Evolutionary conservation across 2,797 vertebrate genomes (phyloP).

Genomic region (Decapterus maruadsi): DNA sequence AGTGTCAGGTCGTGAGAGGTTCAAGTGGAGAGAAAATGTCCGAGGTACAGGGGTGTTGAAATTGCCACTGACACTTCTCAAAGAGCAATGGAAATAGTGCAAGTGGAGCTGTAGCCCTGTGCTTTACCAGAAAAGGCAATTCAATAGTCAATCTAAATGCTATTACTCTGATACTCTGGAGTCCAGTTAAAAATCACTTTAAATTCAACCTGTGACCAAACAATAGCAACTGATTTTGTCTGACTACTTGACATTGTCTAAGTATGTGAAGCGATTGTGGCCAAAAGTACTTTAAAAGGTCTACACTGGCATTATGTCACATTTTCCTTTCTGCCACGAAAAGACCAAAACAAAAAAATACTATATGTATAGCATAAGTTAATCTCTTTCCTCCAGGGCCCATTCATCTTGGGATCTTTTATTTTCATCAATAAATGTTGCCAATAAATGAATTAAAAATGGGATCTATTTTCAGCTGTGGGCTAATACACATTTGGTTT

Average conservation of each 20-base stretch:
- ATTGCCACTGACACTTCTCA: constrained; percentile 37
- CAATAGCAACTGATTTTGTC: background rate
- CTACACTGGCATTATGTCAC: background rate
- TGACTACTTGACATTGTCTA: background rate
- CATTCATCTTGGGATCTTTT: background rate
- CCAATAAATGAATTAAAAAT: constrained; percentile 8
- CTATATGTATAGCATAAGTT: background rate
- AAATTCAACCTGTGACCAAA: background rate
- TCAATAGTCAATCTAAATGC: background rate
- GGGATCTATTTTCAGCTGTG: constrained; percentile 49
- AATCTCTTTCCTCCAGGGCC: background rate
- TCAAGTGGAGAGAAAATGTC: constrained; percentile 49
- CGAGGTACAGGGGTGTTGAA: constrained; percentile 17
- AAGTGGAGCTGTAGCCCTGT: constrained; percentile 22
- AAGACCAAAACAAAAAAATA: background rate
- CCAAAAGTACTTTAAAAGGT: background rate
- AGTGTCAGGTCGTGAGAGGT: constrained; percentile 43
- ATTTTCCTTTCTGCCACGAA: background rate
- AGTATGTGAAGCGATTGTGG: constrained; percentile 4
- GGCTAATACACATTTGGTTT: constrained; percentile 39
- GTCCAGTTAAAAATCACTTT: background rate
- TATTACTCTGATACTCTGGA: background rate
- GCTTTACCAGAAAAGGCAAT: constrained; percentile 15
- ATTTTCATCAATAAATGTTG: background rate
- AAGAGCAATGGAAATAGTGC: constrained; percentile 25